These are phyloP conservation scores for Candoia aspera DNA, from an alignment of 2,113 vertebrate genomes.

Conservation along the genomic window DNA sequence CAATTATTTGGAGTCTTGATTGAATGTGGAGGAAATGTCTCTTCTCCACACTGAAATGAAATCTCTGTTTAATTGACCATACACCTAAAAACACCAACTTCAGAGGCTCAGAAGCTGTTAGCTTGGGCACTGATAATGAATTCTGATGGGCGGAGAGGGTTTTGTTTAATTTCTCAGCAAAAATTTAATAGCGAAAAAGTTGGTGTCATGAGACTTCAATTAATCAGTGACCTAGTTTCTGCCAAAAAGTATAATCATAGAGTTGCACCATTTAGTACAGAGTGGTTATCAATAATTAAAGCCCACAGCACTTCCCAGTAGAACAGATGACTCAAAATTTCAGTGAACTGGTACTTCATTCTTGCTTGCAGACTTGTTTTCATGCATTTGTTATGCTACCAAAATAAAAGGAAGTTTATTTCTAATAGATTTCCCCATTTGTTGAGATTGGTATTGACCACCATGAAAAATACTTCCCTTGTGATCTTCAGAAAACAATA, in stretches of 20 bases:
- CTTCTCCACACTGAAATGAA: background rate
- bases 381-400: conserved; percentile 28
- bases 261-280: conserved; percentile 13
- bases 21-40: background rate
- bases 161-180: conserved; percentile 12
- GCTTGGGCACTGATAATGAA: conserved; percentile 25
- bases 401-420: conserved; percentile 11
- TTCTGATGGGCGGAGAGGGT: conserved; percentile 19
- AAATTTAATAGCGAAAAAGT: conserved; percentile 1
- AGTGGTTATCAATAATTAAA: conserved; percentile 59
- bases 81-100: background rate
- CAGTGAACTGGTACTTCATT: conserved; percentile 36
- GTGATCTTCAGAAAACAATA: background rate
- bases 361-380: conserved; percentile 26
- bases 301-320: conserved; percentile 24
- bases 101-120: background rate
- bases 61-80: background rate
- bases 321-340: conserved; percentile 20
- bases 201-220: background rate
- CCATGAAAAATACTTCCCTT: background rate
- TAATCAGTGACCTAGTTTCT: conserved; percentile 17
- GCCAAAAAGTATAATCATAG: conserved; percentile 30
- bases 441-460: conserved; percentile 8
- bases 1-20: background rate
- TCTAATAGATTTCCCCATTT: background rate